Conservation (phyloP, 2,797 vertebrate genomes). For the Bovichtus variegatus region DNA sequence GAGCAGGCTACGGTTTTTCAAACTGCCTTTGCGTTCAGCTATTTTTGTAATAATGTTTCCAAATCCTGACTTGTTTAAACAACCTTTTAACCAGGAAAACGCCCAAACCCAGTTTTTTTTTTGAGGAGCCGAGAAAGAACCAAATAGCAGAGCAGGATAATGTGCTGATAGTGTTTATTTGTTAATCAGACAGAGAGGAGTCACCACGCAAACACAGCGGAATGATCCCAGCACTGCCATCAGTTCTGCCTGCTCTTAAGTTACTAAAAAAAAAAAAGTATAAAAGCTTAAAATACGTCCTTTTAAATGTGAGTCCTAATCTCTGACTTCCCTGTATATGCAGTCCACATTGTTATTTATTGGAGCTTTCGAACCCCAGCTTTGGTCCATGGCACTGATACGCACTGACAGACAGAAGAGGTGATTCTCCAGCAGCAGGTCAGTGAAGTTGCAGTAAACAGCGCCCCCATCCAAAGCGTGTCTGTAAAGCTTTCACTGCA, state of each 20-base stretch:
- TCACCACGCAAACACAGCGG: constrained; percentile 1
- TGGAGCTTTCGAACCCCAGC: background rate
- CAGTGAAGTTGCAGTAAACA: constrained; percentile 52
- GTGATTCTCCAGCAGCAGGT: background rate
- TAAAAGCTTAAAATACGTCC: fast-evolving
- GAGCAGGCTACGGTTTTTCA: background rate
- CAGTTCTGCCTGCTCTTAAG: background rate
- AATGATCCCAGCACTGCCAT: background rate
- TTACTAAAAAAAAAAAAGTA: background rate
- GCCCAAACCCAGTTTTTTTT: background rate
- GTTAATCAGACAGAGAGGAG: constrained; percentile 27
- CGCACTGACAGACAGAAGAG: background rate
- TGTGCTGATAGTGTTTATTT: constrained; percentile 21
- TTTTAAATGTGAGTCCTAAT: background rate
- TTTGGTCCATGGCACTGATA: background rate
- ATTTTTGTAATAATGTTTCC: background rate
- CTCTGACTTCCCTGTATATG: fast-evolving
- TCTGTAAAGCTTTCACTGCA: constrained; percentile 37
- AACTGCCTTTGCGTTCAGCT: background rate
- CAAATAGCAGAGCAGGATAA: background rate
- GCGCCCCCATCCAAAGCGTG: constrained; percentile 52
- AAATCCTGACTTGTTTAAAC: background rate
- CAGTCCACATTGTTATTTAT: background rate
- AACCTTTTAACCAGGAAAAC: background rate
- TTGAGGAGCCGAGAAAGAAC: background rate